phyloP scores from a whole-genome alignment of 2,888 invertebrate genomes.

The Nemotelus pantherinus region DNA sequence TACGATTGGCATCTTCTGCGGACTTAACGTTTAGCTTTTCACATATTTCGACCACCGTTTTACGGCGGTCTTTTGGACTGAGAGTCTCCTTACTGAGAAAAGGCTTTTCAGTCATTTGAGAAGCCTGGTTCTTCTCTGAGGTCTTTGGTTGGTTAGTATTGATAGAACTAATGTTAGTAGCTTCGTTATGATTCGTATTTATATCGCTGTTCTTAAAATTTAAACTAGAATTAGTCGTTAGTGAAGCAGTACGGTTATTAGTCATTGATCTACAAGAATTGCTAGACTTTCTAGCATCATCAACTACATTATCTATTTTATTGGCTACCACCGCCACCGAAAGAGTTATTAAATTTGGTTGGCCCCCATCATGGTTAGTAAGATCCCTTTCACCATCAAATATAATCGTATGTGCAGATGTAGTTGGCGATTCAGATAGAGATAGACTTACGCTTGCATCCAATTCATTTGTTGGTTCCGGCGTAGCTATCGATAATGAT shows the following conservation, averaged over 20 bases:
- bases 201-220: slow-evolving; percentile 30
- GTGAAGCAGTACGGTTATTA: slow-evolving; percentile 32
- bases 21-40: slow-evolving; percentile 46
- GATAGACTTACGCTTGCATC: slow-evolving; percentile 52
- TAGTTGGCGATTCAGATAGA: slow-evolving; percentile 48
- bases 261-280: slow-evolving; percentile 1
- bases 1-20: slow-evolving; percentile 36
- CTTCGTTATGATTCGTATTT: slow-evolving; percentile 26
- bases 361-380: neutral
- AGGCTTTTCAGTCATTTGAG: neutral
- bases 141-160: neutral
- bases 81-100: neutral
- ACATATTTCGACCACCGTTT: slow-evolving; percentile 47
- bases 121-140: neutral
- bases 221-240: slow-evolving; percentile 37
- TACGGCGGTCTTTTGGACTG: slow-evolving; percentile 35
- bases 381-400: slow-evolving; percentile 59
- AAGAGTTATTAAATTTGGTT: slow-evolving; percentile 4
- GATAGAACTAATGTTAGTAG: slow-evolving; percentile 15
- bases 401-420: slow-evolving; percentile 62
- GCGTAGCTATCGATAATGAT: slow-evolving; percentile 16
- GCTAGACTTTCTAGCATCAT: slow-evolving; percentile 18
- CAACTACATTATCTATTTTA: slow-evolving; percentile 16
- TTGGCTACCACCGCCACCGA: slow-evolving; percentile 15
- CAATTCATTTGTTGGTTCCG: slow-evolving; percentile 46